Evolutionary conservation across 2,113 vertebrate species (phyloP).

Genomic region (Hystrix brachyura): DNA sequence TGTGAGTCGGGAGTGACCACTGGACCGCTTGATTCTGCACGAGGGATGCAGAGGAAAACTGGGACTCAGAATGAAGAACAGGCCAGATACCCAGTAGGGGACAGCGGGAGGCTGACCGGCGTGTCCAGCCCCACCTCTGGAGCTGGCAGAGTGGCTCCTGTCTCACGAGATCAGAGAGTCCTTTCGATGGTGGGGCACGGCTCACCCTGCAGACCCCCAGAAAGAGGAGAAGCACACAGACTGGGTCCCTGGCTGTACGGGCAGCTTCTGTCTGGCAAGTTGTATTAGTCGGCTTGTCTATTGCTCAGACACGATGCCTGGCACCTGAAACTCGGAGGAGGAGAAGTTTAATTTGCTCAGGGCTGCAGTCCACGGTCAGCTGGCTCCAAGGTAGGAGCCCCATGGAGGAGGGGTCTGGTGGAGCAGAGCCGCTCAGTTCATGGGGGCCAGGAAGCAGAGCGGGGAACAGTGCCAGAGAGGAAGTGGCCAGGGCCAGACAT

Average conservation of each 20-base stretch:
- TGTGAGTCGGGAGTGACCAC: neutral
- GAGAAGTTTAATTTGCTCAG: neutral
- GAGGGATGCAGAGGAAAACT: fast-evolving
- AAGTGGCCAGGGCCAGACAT: neutral
- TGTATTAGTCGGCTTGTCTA: neutral
- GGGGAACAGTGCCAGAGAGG: neutral
- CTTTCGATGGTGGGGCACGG: neutral
- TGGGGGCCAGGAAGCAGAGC: neutral
- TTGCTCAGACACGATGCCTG: neutral
- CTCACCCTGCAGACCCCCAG: too few species aligned
- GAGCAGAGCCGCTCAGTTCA: neutral
- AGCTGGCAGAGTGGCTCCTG: neutral
- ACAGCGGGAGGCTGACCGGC: fast-evolving
- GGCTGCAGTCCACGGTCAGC: neutral
- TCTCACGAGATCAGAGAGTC: neutral
- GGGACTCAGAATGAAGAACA: neutral
- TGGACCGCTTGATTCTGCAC: neutral
- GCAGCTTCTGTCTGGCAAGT: neutral
- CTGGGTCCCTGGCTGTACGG: neutral
- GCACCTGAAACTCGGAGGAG: neutral
- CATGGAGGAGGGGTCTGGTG: neutral
- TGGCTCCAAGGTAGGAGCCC: neutral
- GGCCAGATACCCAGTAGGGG: neutral
- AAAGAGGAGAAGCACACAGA: neutral
- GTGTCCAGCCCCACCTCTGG: too few species aligned